Conservation (phyloP, 2,888 invertebrate genomes). For the Amphimallon solstitiale region DNA sequence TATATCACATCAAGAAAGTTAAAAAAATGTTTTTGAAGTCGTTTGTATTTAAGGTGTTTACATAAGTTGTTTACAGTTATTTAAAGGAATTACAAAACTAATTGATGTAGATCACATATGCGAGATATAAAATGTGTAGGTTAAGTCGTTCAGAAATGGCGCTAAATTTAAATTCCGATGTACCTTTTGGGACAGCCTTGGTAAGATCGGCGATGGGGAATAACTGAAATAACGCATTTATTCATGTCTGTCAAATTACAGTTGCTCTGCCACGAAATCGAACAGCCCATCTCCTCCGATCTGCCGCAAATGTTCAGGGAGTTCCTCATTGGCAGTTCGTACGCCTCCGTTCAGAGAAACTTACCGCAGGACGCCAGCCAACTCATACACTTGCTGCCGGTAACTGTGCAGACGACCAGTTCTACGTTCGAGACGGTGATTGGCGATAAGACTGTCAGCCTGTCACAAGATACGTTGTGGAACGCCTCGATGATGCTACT, state of each 20-base stretch:
- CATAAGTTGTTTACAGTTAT: no score
- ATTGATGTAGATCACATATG: no score
- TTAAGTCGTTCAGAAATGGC: no score
- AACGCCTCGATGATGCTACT: conserved; percentile 85
- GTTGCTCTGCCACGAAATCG: conserved; percentile 71
- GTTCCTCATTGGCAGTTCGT: conserved; percentile 80
- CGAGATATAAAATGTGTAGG: no score
- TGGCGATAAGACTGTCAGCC: conserved; percentile 66
- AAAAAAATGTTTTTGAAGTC: no score
- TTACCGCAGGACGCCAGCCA: conserved; percentile 76
- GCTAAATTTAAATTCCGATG: no score
- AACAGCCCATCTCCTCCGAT: conserved; percentile 71
- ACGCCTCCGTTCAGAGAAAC: conserved; percentile 76
- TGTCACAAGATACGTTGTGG: conserved; percentile 81
- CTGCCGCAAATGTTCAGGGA: conserved; percentile 80
- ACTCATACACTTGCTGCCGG: conserved; percentile 76
- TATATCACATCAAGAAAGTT: no score
- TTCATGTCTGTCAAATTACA: conserved; percentile 53
- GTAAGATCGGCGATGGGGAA: no score
- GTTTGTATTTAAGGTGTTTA: no score
- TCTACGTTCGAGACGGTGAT: conserved; percentile 73
- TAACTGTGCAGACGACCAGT: conserved; percentile 71
- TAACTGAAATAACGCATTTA: no score
- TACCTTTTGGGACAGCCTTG: no score
- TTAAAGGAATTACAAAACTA: no score